phyloP scores from a whole-genome alignment of 1,140 invertebrate species.

The Pemphigus obesinymphae region DNA sequence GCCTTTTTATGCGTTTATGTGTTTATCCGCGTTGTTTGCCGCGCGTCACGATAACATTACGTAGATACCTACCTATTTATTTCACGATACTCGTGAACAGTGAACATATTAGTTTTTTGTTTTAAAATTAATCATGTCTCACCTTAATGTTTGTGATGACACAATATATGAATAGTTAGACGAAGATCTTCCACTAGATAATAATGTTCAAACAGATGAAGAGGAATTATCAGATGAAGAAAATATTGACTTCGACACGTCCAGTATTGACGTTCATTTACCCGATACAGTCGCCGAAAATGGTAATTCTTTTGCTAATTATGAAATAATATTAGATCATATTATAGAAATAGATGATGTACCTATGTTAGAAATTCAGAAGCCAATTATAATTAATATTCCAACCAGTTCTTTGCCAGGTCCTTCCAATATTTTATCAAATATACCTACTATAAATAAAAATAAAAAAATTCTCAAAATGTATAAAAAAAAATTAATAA shows the following conservation, averaged over 20 bases:
- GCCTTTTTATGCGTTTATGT: neutral
- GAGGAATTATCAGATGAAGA: neutral
- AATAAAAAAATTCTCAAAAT: neutral
- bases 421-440: neutral
- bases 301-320: neutral
- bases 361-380: neutral
- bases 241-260: neutral
- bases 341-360: neutral
- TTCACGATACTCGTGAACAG: neutral
- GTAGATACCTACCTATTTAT: too few species aligned
- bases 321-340: neutral
- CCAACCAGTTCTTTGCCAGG: neutral
- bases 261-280: neutral
- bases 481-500: neutral
- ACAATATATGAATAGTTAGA: neutral
- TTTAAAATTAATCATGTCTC: neutral
- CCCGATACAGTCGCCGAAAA: neutral
- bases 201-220: neutral
- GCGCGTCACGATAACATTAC: too few species aligned
- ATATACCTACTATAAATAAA: neutral
- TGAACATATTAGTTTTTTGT: neutral
- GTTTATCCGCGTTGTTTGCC: neutral
- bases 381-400: neutral
- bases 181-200: slow-evolving; percentile 23
- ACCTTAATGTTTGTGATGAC: neutral